phyloP scores from a whole-genome alignment of 2,888 invertebrate genomes.

The Ctena decussata region DNA sequence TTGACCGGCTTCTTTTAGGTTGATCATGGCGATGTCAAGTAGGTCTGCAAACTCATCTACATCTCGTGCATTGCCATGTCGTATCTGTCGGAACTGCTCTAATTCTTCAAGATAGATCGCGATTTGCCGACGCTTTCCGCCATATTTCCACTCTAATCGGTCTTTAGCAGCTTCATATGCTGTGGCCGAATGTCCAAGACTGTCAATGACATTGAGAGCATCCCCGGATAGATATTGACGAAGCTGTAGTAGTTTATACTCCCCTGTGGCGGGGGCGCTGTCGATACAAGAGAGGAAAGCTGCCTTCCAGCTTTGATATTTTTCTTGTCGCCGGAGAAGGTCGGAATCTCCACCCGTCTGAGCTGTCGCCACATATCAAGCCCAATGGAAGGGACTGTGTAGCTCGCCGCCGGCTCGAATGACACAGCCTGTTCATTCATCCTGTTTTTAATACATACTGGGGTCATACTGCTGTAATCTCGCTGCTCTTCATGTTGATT shows the following conservation, averaged over 20 bases:
- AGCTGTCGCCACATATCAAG: slow-evolving; percentile 5
- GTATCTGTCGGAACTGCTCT: slow-evolving; percentile 21
- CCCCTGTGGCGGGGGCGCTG: too few species aligned
- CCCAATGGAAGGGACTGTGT: not conserved
- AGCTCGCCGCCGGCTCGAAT: not conserved
- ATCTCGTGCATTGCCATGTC: slow-evolving; percentile 15
- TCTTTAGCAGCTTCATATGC: too few species aligned
- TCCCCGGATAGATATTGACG: slow-evolving; percentile 51
- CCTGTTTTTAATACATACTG: too few species aligned
- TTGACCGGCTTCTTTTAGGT: slow-evolving; percentile 25
- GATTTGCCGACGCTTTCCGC: slow-evolving; percentile 29
- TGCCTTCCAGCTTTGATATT: too few species aligned
- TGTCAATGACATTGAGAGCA: too few species aligned
- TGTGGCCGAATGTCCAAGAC: slow-evolving; percentile 37
- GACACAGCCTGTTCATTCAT: too few species aligned
- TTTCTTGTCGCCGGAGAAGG: slow-evolving; percentile 3
- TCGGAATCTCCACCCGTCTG: slow-evolving; percentile 17
- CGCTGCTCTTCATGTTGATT: too few species aligned
- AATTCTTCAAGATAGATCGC: too few species aligned
- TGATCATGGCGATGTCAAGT: slow-evolving; percentile 42
- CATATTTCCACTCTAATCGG: slow-evolving; percentile 38
- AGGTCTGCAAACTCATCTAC: slow-evolving; percentile 47
- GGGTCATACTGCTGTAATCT: too few species aligned
- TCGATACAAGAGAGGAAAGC: too few species aligned
- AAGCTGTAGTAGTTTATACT: slow-evolving; percentile 55